Base-by-base conservation (phyloP, 1,140 invertebrate genomes). In the Subanguina moxae region DNA sequence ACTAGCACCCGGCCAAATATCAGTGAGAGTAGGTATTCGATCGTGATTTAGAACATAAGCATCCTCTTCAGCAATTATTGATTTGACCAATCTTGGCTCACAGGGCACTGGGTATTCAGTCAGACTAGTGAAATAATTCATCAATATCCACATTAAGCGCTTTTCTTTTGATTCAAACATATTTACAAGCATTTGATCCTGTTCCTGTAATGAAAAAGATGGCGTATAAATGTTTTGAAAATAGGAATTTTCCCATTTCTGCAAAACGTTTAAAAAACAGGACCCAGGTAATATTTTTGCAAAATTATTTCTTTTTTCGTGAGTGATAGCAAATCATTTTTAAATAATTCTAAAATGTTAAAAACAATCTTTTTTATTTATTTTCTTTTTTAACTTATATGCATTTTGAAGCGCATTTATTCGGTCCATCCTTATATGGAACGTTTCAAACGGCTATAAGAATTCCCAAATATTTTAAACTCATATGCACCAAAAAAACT, bases 51-150 rank as follows among this genome's bases (percentile, higher is more conserved):
- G 92, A 23, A 97, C 90, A 84, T 97, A 97, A 0, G 90, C 93
- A 85, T 97, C 93, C 68, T 91, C 87, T 30, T 82, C 80, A 0
- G 91, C 91, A 76, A 91, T 90, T 5, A 94, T 89, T 15, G 90
- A 87, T 75, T 90, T 92, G 70, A 92, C 90, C 19, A 94, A 84
- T 13, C 89, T 88, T 1, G 91, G 90, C 82, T 96, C 93, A 25
- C 89, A 88, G 0, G 87, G 87, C 5, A 88, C 84, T 15, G 90
- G 89, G 80, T 94, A 98, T 83, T 97, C 94, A 66, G 88, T 90
- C 1, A 98, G 84, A 84, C 96, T 93, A 1, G 95, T 98, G 82
- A 92, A 97, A 84, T 97, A 92, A 80, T 98, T 94, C 94, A 97
- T 97, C 69, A 98, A 89, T 0, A 93, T 93, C 27, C 90, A 86